These are phyloP conservation scores for Hipposideros larvatus DNA, from an alignment of 2,797 vertebrate species.

Conservation along the genomic window DNA sequence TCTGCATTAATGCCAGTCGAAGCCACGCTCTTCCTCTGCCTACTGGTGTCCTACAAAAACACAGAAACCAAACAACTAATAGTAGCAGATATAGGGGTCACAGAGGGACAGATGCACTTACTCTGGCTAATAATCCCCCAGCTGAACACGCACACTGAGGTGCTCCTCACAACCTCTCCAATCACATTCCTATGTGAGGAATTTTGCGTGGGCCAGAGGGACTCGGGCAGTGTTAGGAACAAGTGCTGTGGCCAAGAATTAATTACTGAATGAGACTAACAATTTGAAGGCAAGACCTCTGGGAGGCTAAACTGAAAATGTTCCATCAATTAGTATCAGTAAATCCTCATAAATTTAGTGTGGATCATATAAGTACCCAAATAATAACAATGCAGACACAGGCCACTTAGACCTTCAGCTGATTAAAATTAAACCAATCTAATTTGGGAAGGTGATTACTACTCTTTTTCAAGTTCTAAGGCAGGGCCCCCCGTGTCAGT, in stretches of 20 bases:
- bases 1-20: slow-evolving; percentile 98
- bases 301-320: not conserved
- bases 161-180: not conserved
- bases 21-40: slow-evolving; percentile 98
- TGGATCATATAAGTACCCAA: not conserved
- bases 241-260: not conserved
- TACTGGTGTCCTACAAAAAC: slow-evolving; percentile 93
- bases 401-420: not conserved
- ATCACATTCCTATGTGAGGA: not conserved
- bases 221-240: not conserved
- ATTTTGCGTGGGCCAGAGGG: not conserved
- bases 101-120: not conserved
- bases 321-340: not conserved
- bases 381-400: not conserved
- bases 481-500: not conserved
- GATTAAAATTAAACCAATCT: slow-evolving; percentile 20
- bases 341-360: not conserved
- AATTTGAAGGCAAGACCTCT: not conserved
- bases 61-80: slow-evolving; percentile 40
- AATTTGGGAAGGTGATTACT: not conserved
- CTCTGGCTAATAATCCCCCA: not conserved
- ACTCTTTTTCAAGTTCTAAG: not conserved
- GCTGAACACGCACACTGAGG: not conserved
- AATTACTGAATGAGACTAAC: not conserved
- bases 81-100: not conserved